phyloP scores from a whole-genome alignment of 2,113 vertebrate genomes.

The Peromyscus polionotus region DNA sequence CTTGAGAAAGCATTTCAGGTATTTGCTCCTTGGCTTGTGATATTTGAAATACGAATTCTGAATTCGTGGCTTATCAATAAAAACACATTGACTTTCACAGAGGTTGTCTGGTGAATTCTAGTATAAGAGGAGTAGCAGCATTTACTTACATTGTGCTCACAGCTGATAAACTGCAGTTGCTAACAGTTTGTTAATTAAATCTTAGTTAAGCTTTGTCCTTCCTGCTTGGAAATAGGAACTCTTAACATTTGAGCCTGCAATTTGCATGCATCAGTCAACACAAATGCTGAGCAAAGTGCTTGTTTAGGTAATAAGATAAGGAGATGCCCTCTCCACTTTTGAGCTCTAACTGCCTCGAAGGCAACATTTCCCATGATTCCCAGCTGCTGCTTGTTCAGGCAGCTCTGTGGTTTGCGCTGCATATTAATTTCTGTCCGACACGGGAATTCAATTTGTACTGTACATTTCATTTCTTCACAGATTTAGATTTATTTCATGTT shows the following conservation, averaged over 20 bases:
- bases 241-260: constrained; percentile 81
- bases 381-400: constrained; percentile 88
- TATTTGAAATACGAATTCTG: constrained; percentile 81
- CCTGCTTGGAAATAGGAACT: constrained; percentile 80
- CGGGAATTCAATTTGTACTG: constrained; percentile 95
- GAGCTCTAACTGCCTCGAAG: constrained; percentile 78
- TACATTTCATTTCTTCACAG: constrained; percentile 95
- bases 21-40: constrained; percentile 42
- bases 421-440: constrained; percentile 92
- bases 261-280: constrained; percentile 84
- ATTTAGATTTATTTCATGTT: constrained; percentile 98
- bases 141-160: constrained; percentile 84
- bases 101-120: constrained; percentile 76
- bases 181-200: constrained; percentile 88
- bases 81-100: constrained; percentile 85
- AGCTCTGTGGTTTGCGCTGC: constrained; percentile 88
- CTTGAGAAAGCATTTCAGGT: constrained; percentile 76
- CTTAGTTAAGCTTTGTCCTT: constrained; percentile 88
- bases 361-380: constrained; percentile 85
- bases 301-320: constrained; percentile 86
- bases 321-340: constrained; percentile 80
- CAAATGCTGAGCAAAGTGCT: constrained; percentile 77
- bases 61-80: constrained; percentile 85
- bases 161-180: constrained; percentile 86
- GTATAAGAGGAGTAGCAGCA: constrained; percentile 81